phyloP scores from a whole-genome alignment of 2,888 invertebrate species.

The Cylloceria caligata region DNA sequence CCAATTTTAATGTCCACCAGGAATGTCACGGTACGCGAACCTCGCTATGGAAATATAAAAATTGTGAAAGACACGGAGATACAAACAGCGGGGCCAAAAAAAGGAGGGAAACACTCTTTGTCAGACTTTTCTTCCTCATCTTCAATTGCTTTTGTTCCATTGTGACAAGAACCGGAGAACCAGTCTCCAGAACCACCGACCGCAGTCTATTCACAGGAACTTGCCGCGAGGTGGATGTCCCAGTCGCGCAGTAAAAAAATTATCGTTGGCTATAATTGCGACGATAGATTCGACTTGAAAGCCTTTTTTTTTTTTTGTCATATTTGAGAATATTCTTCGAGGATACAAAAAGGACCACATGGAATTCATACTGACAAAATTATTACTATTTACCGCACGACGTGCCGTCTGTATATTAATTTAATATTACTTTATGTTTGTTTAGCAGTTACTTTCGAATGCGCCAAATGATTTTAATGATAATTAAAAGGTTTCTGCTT shows the following conservation, averaged over 20 bases:
- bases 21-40: conserved; percentile 53
- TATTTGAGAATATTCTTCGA: background rate
- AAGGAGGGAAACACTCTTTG: conserved; percentile 11
- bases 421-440: no score
- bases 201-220: conserved; percentile 26
- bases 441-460: no score
- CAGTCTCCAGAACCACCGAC: conserved; percentile 42
- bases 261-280: background rate
- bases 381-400: background rate
- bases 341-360: background rate
- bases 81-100: background rate
- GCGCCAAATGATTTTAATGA: no score
- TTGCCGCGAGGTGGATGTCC: conserved; percentile 16
- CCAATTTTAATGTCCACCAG: conserved; percentile 54
- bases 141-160: conserved; percentile 40
- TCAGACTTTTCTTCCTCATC: conserved; percentile 42
- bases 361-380: background rate
- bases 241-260: background rate
- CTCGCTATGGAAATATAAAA: conserved; percentile 21
- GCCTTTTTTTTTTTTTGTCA: background rate
- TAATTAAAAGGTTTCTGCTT: no score
- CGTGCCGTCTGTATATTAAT: background rate
- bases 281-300: background rate
- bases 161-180: conserved; percentile 29
- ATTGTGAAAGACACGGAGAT: background rate